A percentile compares a stretch with the other conserved stretches of the same genome.
phyloP scores from a whole-genome alignment of 2,888 invertebrate species.

The Eudasyphora cyanicolor region DNA sequence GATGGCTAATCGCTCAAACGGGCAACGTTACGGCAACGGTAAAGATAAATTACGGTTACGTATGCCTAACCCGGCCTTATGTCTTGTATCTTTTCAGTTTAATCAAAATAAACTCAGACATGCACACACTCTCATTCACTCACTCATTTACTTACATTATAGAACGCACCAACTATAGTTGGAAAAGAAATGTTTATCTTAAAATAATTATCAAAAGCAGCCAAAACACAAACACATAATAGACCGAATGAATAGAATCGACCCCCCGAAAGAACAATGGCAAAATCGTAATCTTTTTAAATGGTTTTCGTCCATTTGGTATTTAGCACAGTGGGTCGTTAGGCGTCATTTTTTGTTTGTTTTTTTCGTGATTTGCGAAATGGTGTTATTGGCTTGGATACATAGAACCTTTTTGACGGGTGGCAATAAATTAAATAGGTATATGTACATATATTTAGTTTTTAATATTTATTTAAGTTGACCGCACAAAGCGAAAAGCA shows the following conservation, averaged over 20 bases:
- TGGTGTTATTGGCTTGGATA: not conserved
- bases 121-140: not conserved
- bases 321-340: constrained; percentile 20
- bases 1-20: too few relatives aligned
- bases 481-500: too few relatives aligned
- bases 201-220: constrained; percentile 25
- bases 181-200: constrained; percentile 28
- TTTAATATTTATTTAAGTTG: too few relatives aligned
- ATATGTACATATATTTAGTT: not conserved
- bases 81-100: not conserved
- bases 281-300: constrained; percentile 12
- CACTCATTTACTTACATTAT: not conserved
- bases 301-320: constrained; percentile 13
- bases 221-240: not conserved
- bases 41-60: too few relatives aligned
- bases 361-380: too few relatives aligned
- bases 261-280: not conserved
- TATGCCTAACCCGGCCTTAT: too few relatives aligned
- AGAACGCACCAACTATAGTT: not conserved
- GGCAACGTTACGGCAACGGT: too few relatives aligned
- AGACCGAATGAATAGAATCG: not conserved
- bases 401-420: not conserved
- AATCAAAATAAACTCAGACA: not conserved
- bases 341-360: not conserved
- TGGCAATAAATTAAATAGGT: too few relatives aligned